Evolutionary conservation across 2,113 vertebrate genomes (phyloP), one percentile per base, ranked within the genome.

Genomic region (Pantherophis guttatus): DNA sequence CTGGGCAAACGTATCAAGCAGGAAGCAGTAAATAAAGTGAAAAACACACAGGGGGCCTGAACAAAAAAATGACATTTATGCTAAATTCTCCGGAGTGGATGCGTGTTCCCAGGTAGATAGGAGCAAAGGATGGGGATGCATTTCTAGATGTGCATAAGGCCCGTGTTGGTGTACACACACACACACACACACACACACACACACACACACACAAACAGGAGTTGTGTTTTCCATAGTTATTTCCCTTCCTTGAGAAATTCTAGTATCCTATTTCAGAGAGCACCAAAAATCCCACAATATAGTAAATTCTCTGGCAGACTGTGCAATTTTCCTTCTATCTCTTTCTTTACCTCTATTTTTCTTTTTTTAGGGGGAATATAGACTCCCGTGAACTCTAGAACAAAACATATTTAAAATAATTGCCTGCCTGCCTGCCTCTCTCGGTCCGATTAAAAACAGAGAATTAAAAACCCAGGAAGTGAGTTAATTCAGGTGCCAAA

Each of bases 41-140:
- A 10, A 48, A 52, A 57, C 91, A 87, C 85, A 52, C 52, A 19
- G 54, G 91, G 86, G 58, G 12, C 58, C 58, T 52, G 48, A 70
- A 53, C 13, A 12, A n/a, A 59, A 70, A 92, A 88, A 92, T 88
- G 86, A 88, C 39, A 92, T 92, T 88, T 89, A 89, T 54, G 62
- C 91, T 75, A 89, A 89, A 89, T 11, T 48, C 75, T 11, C n/a
- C 19, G 3, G 19, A 44, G 62, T 29, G 7, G 33, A 88, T 58
- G 33, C 7, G 1, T 86, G 26, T 48, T 86, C 39, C 39, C 75
- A 50, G 39, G 55, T 50, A 59, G 91, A 58, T 50, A 86, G 81
- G 21, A 91, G 33, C 33, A 48, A 55, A 39, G 33, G 13, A 55
- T 44, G 53, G 53, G 24, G 10, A 0, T 19, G 2, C 9, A 53